Evolutionary conservation across 2,113 vertebrate species (phyloP).

Genomic region (Propithecus coquereli): DNA sequence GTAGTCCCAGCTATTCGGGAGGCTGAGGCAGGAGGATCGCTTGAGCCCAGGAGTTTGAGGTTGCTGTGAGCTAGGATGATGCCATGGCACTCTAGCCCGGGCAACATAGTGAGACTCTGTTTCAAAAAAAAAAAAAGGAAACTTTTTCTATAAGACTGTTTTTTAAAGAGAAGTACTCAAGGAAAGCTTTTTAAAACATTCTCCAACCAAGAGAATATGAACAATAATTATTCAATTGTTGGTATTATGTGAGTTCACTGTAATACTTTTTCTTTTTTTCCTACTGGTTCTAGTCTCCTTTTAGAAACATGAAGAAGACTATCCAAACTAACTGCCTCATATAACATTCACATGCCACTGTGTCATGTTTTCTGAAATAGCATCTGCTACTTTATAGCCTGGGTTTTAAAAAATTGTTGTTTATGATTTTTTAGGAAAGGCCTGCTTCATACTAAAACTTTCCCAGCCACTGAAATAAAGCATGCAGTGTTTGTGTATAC

Average conservation of each 20-base stretch:
- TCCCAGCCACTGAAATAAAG: not conserved
- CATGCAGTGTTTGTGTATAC: not conserved
- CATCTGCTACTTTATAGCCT: not conserved
- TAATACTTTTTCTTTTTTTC: not conserved
- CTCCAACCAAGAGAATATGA: constrained; percentile 22
- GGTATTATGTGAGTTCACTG: not conserved
- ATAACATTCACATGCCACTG: not conserved
- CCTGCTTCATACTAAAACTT: not conserved
- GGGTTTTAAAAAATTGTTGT: not conserved
- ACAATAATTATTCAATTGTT: not conserved
- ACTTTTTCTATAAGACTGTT: not conserved
- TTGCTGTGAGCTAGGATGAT: no score
- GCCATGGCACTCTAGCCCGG: no score
- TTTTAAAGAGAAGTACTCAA: constrained; percentile 27
- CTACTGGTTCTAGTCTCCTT: not conserved
- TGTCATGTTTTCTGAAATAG: not conserved
- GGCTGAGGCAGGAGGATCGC: no score
- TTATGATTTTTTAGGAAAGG: constrained; percentile 33
- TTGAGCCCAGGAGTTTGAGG: no score
- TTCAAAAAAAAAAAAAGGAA: no score
- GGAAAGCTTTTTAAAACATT: constrained; percentile 1
- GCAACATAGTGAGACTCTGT: no score
- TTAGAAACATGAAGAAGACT: constrained; percentile 7
- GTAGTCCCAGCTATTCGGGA: no score
- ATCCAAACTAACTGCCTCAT: not conserved